Evolutionary conservation across 2,888 invertebrate genomes (phyloP), one percentile per base, ranked within the genome.

Genomic region (Cerceris rybyensis): DNA sequence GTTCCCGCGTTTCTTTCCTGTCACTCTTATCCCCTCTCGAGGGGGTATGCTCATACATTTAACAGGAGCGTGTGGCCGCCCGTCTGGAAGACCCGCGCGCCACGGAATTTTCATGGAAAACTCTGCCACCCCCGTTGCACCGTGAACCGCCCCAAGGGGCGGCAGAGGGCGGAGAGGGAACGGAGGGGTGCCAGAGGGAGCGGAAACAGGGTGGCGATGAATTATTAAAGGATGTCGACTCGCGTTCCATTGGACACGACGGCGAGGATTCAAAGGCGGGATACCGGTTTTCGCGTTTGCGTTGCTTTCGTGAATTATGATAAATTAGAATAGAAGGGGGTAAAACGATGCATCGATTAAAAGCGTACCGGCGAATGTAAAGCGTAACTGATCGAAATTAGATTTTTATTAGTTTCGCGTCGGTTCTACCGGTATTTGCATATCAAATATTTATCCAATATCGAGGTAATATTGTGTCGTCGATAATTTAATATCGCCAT

Each of bases 171-270:
- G 28, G 2, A 4, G 28, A 28, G 28, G 28, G 28, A 28, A 28
- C 28, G 28, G 28, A 28, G 28, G 28, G 28, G 28, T 2, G 28
- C 28, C 28, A 4, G 28, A 28, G 28, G 4, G 28, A 28, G 28
- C 28, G 28, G 28, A 28, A 28, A 28, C 2, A 28, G 28, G 28
- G 28, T 71, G 68, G 81, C 74, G 77, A 74, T 87, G 85, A 86
- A 87, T 86, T 87, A 86, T 86, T 83, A 83, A 88, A 81, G 78
- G 77, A 77, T 78, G 68, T 80, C 75, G 70, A 81, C 9, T 14
- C 13, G 14, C n/a, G 14, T 11, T 14, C 6, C n/a, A n/a, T 6
- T 7, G 52, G 52, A 52, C 6, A 14, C 6, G n/a, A n/a, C 6
- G 6, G 54, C 7, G 16, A 7, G 54, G 52, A 17, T 55, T 9